Conservation (phyloP, 2,113 vertebrate genomes). For the Aphelocoma coerulescens region DNA sequence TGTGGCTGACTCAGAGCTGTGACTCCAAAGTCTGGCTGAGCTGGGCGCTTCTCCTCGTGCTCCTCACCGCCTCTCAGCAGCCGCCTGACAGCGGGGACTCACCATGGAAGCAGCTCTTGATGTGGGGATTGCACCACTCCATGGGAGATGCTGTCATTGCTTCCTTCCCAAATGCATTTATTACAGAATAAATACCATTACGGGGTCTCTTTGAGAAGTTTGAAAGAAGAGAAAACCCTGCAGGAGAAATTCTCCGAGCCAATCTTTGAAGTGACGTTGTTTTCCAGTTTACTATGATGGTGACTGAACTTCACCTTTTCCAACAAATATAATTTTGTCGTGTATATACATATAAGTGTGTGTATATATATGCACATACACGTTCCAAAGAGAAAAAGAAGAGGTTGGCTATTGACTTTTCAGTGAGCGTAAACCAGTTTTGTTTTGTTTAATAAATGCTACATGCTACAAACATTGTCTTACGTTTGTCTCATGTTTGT, state of each 20-base stretch:
- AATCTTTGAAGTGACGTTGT: slow-evolving; percentile 38
- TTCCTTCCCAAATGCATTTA: slow-evolving; percentile 59
- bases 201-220: slow-evolving; percentile 47
- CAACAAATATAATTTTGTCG: slow-evolving; percentile 61
- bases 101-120: slow-evolving; percentile 55
- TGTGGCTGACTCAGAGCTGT: slow-evolving; percentile 58
- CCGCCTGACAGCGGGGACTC: slow-evolving; percentile 19
- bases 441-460: slow-evolving; percentile 75
- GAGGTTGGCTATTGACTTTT: slow-evolving; percentile 69
- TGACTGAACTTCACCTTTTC: slow-evolving; percentile 67
- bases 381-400: slow-evolving; percentile 59
- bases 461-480: slow-evolving; percentile 71
- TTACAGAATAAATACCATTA: slow-evolving; percentile 58
- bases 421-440: slow-evolving; percentile 65
- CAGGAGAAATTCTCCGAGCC: slow-evolving; percentile 43
- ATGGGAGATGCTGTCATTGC: slow-evolving; percentile 62
- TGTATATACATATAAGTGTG: slow-evolving; percentile 60
- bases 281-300: slow-evolving; percentile 76
- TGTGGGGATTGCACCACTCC: slow-evolving; percentile 65
- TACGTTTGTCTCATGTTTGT: slow-evolving; percentile 73
- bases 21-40: slow-evolving; percentile 57
- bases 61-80: slow-evolving; percentile 48
- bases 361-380: slow-evolving; percentile 60
- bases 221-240: slow-evolving; percentile 47
- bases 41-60: slow-evolving; percentile 51